These are phyloP conservation scores for Brachycybe producta DNA, from an alignment of 2,888 invertebrate species.

Conservation along the genomic window DNA sequence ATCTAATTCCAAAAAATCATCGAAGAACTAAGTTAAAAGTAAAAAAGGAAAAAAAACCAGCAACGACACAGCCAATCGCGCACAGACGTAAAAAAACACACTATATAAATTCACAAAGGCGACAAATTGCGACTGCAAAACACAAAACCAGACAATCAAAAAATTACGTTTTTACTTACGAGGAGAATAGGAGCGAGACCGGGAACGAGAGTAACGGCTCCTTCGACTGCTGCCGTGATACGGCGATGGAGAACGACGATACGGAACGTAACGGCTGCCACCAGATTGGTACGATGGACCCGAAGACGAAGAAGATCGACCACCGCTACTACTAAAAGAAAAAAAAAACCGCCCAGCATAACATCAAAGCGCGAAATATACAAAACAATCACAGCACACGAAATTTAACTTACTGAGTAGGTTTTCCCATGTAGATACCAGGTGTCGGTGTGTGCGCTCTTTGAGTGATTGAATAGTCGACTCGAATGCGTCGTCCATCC, in stretches of 20 bases:
- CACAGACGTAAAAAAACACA: not conserved
- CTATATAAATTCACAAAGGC: conserved; percentile 2
- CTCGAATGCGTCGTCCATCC: conserved; percentile 80
- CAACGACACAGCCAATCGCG: not conserved
- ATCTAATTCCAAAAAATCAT: not conserved
- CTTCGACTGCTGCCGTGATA: conserved; percentile 48
- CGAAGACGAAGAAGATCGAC: no score
- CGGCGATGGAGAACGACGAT: conserved; percentile 53
- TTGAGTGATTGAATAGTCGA: conserved; percentile 91
- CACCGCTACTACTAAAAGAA: conserved; percentile 28
- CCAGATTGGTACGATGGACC: no score
- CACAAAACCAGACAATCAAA: not conserved
- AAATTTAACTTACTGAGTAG: conserved; percentile 57
- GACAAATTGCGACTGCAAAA: not conserved
- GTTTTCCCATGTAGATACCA: conserved; percentile 91
- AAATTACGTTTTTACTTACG: conserved; percentile 49
- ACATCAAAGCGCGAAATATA: no score
- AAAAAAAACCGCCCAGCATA: no score
- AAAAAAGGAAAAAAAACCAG: not conserved
- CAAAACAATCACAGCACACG: no score
- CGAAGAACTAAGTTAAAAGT: not conserved
- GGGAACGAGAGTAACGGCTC: conserved; percentile 56
- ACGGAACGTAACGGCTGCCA: conserved; percentile 29
- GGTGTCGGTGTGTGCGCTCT: conserved; percentile 95
- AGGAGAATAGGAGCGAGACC: conserved; percentile 62